Conservation (phyloP, 2,113 vertebrate genomes). For the Sula dactylatra region DNA sequence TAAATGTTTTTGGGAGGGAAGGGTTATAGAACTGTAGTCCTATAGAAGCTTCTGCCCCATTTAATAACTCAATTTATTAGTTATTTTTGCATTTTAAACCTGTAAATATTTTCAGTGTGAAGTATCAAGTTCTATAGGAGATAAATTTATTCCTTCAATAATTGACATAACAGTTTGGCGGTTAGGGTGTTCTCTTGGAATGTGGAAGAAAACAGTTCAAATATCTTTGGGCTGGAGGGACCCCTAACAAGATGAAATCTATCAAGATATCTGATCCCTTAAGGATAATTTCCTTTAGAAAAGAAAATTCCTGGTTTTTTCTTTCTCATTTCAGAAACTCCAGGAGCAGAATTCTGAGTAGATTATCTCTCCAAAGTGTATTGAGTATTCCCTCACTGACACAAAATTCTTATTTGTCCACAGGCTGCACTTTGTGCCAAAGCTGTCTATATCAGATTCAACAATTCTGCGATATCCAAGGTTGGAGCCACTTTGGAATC, state of each 20-base stretch:
- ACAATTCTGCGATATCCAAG: background rate
- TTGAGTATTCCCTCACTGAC: background rate
- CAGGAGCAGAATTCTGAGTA: background rate
- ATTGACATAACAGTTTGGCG: background rate
- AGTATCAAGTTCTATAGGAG: background rate
- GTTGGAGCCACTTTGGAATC: background rate
- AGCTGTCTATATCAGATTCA: background rate
- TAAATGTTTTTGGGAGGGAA: background rate
- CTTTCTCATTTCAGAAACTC: background rate
- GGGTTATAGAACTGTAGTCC: background rate
- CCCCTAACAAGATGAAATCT: background rate
- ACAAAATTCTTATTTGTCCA: background rate
- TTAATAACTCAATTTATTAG: background rate
- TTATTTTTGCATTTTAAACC: background rate
- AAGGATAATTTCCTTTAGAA: background rate
- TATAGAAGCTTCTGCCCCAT: background rate
- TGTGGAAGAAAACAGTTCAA: background rate
- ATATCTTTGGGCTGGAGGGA: background rate
- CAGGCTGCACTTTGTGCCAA: background rate
- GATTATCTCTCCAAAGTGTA: background rate
- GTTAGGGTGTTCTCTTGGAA: background rate
- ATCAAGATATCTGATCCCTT: background rate
- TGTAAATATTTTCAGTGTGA: background rate
- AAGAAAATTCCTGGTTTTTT: rapidly evolving
- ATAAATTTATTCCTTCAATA: background rate